phyloP scores from a whole-genome alignment of 2,888 invertebrate genomes.

The Ischnura elegans region DNA sequence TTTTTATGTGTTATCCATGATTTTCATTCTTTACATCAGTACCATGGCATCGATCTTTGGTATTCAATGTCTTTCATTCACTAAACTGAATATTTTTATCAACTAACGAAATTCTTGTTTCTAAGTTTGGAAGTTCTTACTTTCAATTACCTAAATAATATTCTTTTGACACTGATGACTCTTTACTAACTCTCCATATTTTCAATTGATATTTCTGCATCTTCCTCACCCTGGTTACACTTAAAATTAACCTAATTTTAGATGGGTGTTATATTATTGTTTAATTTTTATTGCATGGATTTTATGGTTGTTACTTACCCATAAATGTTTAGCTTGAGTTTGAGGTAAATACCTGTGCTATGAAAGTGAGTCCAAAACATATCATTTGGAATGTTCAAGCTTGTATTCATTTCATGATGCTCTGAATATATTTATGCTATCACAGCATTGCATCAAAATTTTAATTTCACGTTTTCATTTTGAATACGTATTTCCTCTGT shows the following conservation, averaged over 20 bases:
- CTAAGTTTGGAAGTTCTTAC: neutral
- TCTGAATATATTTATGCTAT: neutral
- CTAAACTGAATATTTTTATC: neutral
- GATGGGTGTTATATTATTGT: neutral
- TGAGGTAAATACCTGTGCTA: neutral
- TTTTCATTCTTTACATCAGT: neutral
- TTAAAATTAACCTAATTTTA: neutral
- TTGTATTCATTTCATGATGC: neutral
- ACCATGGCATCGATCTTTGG: neutral
- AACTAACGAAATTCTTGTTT: neutral
- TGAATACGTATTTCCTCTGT: neutral
- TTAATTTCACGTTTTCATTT: neutral
- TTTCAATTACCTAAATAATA: neutral
- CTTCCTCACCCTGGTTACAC: neutral
- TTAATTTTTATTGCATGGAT: neutral
- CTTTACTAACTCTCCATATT: neutral
- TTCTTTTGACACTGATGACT: neutral
- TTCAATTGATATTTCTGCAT: neutral
- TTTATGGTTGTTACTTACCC: neutral
- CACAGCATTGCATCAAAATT: neutral
- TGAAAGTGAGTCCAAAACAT: neutral
- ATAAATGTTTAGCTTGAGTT: neutral
- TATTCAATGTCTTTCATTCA: neutral
- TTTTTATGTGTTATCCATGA: neutral
- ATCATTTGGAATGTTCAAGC: neutral